These are phyloP conservation scores for Merluccius polli DNA, from an alignment of 2,797 vertebrate genomes.

Conservation along the genomic window DNA sequence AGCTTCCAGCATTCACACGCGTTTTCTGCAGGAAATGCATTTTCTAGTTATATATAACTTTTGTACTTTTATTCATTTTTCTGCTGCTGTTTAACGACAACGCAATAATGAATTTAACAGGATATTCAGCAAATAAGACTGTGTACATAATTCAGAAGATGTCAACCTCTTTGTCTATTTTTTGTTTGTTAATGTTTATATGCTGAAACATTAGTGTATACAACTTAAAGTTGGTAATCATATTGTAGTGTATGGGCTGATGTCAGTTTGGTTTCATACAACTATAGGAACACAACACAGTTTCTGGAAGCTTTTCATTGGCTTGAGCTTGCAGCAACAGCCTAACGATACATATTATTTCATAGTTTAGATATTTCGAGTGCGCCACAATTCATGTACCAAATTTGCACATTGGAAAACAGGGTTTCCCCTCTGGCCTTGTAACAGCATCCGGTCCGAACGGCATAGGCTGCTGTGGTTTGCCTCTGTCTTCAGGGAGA, in stretches of 20 bases:
- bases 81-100: not conserved
- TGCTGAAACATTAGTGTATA: no score
- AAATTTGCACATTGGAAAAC: no score
- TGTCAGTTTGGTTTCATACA: not conserved
- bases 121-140: not conserved
- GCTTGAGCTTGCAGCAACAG: not conserved
- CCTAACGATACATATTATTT: not conserved
- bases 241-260: not conserved
- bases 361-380: not conserved
- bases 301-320: not conserved
- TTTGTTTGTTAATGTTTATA: no score
- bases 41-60: no score
- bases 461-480: not conserved
- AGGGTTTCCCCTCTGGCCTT: no score
- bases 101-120: not conserved
- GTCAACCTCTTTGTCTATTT: no score
- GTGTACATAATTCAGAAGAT: no score
- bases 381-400: not conserved
- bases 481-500: not conserved
- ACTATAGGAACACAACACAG: not conserved
- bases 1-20: no score
- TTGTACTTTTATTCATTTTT: not conserved
- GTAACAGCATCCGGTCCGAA: not conserved
- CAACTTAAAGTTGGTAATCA: not conserved
- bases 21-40: no score